These are phyloP conservation scores for Siniperca undulata DNA, from an alignment of 2,797 vertebrate species.

Conservation along the genomic window DNA sequence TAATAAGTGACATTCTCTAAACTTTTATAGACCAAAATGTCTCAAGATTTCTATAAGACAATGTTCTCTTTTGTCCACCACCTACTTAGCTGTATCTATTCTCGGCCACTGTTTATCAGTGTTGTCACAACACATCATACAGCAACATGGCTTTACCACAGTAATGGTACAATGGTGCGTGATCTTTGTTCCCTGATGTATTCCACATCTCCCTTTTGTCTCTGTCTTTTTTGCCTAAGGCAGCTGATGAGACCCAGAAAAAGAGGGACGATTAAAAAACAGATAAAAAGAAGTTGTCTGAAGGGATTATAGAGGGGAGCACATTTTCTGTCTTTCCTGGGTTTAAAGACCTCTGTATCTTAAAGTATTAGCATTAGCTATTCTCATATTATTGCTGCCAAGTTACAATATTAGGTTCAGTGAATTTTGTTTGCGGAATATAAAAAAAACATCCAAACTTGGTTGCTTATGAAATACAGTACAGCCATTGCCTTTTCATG, in stretches of 20 bases:
- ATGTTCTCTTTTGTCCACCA: slow-evolving; percentile 17
- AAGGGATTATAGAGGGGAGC: slow-evolving; percentile 26
- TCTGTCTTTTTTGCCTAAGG: slow-evolving; percentile 29
- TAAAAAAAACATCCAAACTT: not conserved
- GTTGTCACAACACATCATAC: slow-evolving; percentile 62
- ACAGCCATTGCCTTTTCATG: slow-evolving; percentile 17
- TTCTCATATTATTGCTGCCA: slow-evolving; percentile 36
- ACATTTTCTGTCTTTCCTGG: not conserved
- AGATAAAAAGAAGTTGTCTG: slow-evolving; percentile 34
- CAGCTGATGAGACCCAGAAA: slow-evolving; percentile 30
- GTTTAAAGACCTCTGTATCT: slow-evolving; percentile 11
- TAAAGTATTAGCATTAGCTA: slow-evolving; percentile 7
- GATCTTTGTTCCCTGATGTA: slow-evolving; percentile 24
- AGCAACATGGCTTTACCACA: slow-evolving; percentile 22
- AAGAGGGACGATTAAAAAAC: slow-evolving; percentile 15
- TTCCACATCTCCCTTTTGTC: slow-evolving; percentile 20
- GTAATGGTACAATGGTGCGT: slow-evolving; percentile 8
- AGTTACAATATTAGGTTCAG: slow-evolving; percentile 28
- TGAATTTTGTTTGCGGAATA: slow-evolving; percentile 28
- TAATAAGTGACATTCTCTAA: not conserved
- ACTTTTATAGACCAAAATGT: not conserved
- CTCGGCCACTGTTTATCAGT: slow-evolving; percentile 22
- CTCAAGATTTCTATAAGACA: slow-evolving; percentile 6
- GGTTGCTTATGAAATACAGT: slow-evolving; percentile 27
- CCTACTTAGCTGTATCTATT: slow-evolving; percentile 48